Evolutionary conservation across 2,797 vertebrate species (phyloP), one percentile per base, ranked within the genome.

Genomic region (Tokudaia tokunoshimensis): DNA sequence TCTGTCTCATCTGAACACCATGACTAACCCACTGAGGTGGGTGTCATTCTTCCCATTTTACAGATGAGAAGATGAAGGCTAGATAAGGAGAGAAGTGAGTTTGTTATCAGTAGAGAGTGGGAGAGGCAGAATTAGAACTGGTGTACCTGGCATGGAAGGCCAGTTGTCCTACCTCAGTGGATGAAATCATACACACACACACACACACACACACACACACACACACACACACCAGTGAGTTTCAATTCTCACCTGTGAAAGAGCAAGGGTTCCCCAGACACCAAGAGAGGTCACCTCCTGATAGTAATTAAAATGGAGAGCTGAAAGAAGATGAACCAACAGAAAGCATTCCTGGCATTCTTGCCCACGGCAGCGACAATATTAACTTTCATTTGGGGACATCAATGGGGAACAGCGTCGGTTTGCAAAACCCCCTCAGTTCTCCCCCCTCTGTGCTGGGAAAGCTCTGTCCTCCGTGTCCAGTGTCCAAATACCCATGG

Each of bases 311-410:
- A 97, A 95, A 94, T 0, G 37, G 91, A 94, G 96, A 83, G 94
- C 61, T 79, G 44, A 67, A 57, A 91, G 91, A 86, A 97, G 95
- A 97, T 92, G 94, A 83, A 97, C 87, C 50, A 63, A 92, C 57
- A 93, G 95, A 97, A 96, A 97, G 96, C 96, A 96, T 97, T 97
- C 95, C 84, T 96, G 61, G 31, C 95, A 97, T 97, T 97, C 93
- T 85, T 96, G 93, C 61, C 93, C 61, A n/a, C 41, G 84, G 87
- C 87, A 47, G 61, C 50, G 91, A 92, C 91, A 90, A 96, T 96
- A 97, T 97, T 96, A 97, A 91, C 97, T 97, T 98, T 97, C 94
- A 0, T 86, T 92, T 75, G 44, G 84, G 89, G 92, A 84, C 50
- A 50, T 7, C 20, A 61, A 57, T 74, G 84, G 85, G 70, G 80